These are phyloP conservation scores for Diachrysia chrysitis DNA, from an alignment of 2,888 invertebrate genomes.

Conservation along the genomic window DNA sequence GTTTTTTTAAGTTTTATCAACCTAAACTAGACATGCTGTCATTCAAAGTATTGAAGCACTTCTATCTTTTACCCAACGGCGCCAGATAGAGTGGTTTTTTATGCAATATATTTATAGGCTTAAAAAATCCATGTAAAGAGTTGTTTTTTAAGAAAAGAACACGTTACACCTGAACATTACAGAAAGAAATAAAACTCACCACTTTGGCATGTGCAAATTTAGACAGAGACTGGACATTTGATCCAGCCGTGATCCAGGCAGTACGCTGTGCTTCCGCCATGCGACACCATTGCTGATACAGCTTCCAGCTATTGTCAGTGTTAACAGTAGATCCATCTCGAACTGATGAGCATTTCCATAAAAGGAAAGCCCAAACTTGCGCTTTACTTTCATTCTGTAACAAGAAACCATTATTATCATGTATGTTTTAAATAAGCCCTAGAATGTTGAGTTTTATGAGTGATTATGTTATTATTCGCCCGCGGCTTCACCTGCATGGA, in stretches of 20 bases:
- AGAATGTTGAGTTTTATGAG: background rate
- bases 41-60: no score
- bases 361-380: constrained; percentile 95
- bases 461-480: no score
- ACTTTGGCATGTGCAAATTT: constrained; percentile 92
- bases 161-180: no score
- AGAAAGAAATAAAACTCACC: constrained; percentile 73
- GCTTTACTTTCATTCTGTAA: constrained; percentile 93
- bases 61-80: no score
- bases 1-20: background rate
- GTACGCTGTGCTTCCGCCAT: constrained; percentile 93
- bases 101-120: no score
- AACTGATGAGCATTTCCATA: constrained; percentile 92
- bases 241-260: constrained; percentile 94
- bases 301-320: constrained; percentile 92
- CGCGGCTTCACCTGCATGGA: no score
- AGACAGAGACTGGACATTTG: constrained; percentile 92
- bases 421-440: background rate
- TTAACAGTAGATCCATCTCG: constrained; percentile 84
- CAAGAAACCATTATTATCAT: background rate
- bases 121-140: no score
- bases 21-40: background rate
- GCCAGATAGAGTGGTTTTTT: no score
- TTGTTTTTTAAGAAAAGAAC: no score
- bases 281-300: constrained; percentile 95